phyloP scores from a whole-genome alignment of 2,888 invertebrate genomes.

The Leucoptera coffeella region DNA sequence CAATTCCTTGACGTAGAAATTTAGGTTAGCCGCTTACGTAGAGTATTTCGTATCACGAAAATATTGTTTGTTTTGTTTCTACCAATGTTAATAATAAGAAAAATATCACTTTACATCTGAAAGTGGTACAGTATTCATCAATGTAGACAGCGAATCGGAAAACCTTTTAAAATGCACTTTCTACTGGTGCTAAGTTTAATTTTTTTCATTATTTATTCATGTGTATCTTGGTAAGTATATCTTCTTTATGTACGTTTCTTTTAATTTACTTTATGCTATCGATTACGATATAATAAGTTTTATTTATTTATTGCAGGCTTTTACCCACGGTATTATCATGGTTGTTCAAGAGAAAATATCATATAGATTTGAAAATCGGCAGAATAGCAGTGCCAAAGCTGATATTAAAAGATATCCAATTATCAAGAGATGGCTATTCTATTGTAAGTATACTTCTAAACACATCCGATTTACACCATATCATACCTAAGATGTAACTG shows the following conservation, averaged over 20 bases:
- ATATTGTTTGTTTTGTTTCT: no score
- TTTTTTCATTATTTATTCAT: conserved; percentile 46
- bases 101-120: no score
- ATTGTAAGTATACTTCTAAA: conserved; percentile 53
- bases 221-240: conserved; percentile 54
- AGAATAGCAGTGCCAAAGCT: conserved; percentile 76
- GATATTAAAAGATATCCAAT: conserved; percentile 71
- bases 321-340: conserved; percentile 72
- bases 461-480: no score
- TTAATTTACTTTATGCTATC: conserved; percentile 18
- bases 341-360: conserved; percentile 73
- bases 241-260: conserved; percentile 11
- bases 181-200: conserved; percentile 26
- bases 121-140: no score
- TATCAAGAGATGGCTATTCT: conserved; percentile 73
- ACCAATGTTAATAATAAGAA: no score
- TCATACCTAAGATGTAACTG: no score
- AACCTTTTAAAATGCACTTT: conserved; percentile 34
- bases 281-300: conserved; percentile 16
- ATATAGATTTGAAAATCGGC: conserved; percentile 73
- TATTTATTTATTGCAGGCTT: conserved; percentile 53
- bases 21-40: no score
- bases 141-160: no score
- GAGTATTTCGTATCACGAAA: no score
- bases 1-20: no score